Conservation (phyloP, 2,888 invertebrate species). For the Catocala sponsa region DNA sequence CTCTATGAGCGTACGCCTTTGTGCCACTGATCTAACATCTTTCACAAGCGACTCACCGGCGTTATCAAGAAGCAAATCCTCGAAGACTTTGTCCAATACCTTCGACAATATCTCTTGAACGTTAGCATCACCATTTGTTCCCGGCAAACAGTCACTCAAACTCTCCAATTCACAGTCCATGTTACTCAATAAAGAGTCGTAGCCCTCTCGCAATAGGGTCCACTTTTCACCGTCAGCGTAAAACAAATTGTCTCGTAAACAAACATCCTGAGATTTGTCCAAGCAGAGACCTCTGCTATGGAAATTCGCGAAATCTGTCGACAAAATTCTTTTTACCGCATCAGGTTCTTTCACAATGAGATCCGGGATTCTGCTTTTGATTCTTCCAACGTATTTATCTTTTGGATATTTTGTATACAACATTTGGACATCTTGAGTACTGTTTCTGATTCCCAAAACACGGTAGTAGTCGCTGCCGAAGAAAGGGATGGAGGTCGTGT, state of each 20-base stretch:
- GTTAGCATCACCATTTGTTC: conserved; percentile 84
- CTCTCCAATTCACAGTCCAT: conserved; percentile 69
- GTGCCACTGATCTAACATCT: conserved; percentile 64
- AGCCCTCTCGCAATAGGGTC: conserved; percentile 74
- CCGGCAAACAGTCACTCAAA: conserved; percentile 82
- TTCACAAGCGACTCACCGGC: conserved; percentile 65
- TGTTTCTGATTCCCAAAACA: conserved; percentile 71
- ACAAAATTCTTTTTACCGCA: conserved; percentile 78
- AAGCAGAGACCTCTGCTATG: conserved; percentile 82
- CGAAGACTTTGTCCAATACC: conserved; percentile 82
- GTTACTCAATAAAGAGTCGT: conserved; percentile 75
- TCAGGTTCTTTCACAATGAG: conserved; percentile 81
- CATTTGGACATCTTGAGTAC: conserved; percentile 73
- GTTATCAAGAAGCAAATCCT: conserved; percentile 75
- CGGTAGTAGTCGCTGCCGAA: conserved; percentile 80
- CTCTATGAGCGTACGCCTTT: conserved; percentile 64
- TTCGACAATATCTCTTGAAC: conserved; percentile 82
- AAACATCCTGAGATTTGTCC: conserved; percentile 86
- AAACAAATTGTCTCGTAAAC: conserved; percentile 86
- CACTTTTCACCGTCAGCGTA: conserved; percentile 83
- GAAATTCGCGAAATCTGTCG: conserved; percentile 83
- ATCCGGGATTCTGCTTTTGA: conserved; percentile 82
- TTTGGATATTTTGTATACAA: conserved; percentile 69
- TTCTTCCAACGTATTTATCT: conserved; percentile 75
- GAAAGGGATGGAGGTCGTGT: conserved; percentile 74